A percentile compares a stretch with the other conserved stretches of the same genome.
These are phyloP conservation scores for Sardinella longiceps DNA, from an alignment of 2,797 vertebrate species.

Conservation along the genomic window DNA sequence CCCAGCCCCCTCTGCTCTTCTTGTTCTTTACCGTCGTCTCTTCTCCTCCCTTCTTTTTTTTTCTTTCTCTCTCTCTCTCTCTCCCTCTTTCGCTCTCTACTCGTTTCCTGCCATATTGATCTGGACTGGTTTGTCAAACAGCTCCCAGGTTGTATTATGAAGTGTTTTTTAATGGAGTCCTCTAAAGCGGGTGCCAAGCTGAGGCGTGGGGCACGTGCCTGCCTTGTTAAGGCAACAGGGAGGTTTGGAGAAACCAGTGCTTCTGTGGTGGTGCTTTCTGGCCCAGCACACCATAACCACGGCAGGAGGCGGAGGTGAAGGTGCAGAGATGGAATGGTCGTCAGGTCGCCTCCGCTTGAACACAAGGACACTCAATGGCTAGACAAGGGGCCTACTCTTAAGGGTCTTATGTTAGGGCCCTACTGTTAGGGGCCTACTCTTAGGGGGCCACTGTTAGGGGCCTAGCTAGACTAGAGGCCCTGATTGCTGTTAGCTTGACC, in stretches of 20 bases:
- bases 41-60: slow-evolving; percentile 4
- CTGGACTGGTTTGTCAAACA: slow-evolving; percentile 56
- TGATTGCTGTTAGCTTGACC: background rate
- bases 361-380: background rate
- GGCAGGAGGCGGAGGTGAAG: background rate
- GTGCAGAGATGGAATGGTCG: background rate
- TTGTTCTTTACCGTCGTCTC: slow-evolving; percentile 1
- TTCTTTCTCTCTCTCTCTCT: background rate
- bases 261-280: slow-evolving; percentile 22
- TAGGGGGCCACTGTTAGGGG: too few relatives aligned
- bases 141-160: slow-evolving; percentile 55
- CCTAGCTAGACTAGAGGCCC: background rate
- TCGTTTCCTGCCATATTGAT: slow-evolving; percentile 58
- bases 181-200: slow-evolving; percentile 46
- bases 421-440: too few relatives aligned
- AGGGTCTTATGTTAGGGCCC: too few relatives aligned
- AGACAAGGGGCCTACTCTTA: too few relatives aligned
- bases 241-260: slow-evolving; percentile 41
- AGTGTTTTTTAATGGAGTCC: slow-evolving; percentile 62
- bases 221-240: slow-evolving; percentile 36
- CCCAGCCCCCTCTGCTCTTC: background rate
- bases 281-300: slow-evolving; percentile 15
- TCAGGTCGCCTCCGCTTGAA: background rate
- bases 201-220: slow-evolving; percentile 30
- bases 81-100: background rate